Percentiles rank a stretch among this genome's conserved stretches.
Evolutionary conservation across 2,113 vertebrate genomes (phyloP).

Genomic region (Cathartes aura): DNA sequence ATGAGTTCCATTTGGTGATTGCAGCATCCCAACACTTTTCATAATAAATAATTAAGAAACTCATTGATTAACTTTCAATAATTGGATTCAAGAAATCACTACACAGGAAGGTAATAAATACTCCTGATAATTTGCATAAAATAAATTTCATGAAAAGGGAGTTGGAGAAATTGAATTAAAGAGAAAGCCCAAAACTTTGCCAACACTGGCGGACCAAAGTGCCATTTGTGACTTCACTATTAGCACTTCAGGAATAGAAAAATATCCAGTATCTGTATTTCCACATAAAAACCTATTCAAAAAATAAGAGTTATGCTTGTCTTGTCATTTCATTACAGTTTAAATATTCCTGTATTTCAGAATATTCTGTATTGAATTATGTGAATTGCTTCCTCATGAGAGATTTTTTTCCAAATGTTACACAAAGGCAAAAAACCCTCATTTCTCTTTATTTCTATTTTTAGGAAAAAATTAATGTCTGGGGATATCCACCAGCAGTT

Average conservation of each 20-base stretch:
- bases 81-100: background rate
- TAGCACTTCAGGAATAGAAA: background rate
- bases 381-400: background rate
- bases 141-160: background rate
- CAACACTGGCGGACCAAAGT: background rate
- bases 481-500: background rate
- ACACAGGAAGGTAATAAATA: background rate
- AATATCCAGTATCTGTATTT: background rate
- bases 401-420: background rate
- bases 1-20: background rate
- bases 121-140: background rate
- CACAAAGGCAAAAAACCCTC: background rate
- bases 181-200: background rate
- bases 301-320: background rate
- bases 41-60: background rate
- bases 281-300: background rate
- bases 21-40: background rate
- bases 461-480: accelerated
- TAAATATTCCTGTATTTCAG: background rate
- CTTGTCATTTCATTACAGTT: background rate
- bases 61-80: background rate
- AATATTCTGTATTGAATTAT: background rate
- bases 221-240: background rate
- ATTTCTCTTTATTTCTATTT: background rate
- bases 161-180: background rate